Base-by-base conservation (phyloP, 64 coral and sea anemone species). In the Acropora yongei region DNA sequence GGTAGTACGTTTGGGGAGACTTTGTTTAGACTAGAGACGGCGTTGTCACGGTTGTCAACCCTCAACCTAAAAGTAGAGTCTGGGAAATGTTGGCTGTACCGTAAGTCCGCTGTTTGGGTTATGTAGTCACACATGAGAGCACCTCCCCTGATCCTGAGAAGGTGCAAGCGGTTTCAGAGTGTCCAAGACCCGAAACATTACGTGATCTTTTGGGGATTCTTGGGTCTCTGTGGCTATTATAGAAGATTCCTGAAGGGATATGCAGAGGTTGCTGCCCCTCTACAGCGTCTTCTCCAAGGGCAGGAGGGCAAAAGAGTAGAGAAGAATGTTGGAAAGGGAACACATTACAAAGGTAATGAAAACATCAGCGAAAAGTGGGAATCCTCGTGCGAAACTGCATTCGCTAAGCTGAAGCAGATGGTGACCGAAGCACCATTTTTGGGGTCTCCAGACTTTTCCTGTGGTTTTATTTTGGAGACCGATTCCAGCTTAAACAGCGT, bases 1-100 rank as follows among this genome's bases (percentile, higher is more conserved):
- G 30, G 30, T 30, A 30, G 30, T 30, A 30, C 30, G 30, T 30
- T 30, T 30, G 30, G 30, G 30, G 30, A 30, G 30, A 30, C 30
- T 30, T 30, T 30, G 30, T 30, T 30, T 30, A 30, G 30, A 30
- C 30, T 30, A 30, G 30, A 30, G 30, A 77, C 40, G 3, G 86
- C 77, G 0, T 72, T 77, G 5, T 88, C 67, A 12, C 86, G 69
- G 2, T 30, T 88, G 6, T 88, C 14, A 9, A 13, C 75, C 2
- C 86, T 88, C 2, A 88, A 88, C 16, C 14, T 77, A 1, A 76
- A 88, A 9, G 65, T 86, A 14, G 71, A 88, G n/a, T 72, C 71
- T 53, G 74, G 77, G n/a, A 88, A 88, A 12, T 88, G 86, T 30
- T 72, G 77, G 20, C 86, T 88, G 10, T 88, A 76, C 16, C 58